phyloP scores from a whole-genome alignment of 1,140 invertebrate species.

The Drosophila orena region DNA sequence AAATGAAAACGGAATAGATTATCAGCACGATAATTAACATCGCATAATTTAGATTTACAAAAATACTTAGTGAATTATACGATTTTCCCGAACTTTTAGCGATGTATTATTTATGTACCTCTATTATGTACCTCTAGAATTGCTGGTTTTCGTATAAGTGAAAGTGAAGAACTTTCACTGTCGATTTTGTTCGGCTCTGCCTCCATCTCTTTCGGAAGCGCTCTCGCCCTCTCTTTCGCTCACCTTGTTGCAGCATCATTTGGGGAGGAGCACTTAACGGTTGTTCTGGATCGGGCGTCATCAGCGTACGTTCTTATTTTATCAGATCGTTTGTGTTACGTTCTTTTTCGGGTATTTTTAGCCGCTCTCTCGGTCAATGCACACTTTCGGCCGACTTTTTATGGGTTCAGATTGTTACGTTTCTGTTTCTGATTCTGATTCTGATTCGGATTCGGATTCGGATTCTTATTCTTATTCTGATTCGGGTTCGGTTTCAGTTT shows the following conservation, averaged over 20 bases:
- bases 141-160: too few relatives aligned
- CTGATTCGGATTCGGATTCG: not conserved
- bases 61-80: too few relatives aligned
- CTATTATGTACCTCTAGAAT: too few relatives aligned
- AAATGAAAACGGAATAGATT: too few relatives aligned
- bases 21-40: too few relatives aligned
- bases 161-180: slow-evolving; percentile 8
- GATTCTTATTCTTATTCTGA: slow-evolving; percentile 21
- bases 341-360: slow-evolving; percentile 42
- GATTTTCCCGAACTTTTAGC: too few relatives aligned
- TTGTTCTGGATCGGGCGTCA: slow-evolving; percentile 54
- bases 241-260: slow-evolving; percentile 34
- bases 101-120: too few relatives aligned
- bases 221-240: not conserved
- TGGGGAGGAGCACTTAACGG: slow-evolving; percentile 60
- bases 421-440: slow-evolving; percentile 26
- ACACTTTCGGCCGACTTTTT: slow-evolving; percentile 76
- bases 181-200: slow-evolving; percentile 14
- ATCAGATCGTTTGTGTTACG: slow-evolving; percentile 30
- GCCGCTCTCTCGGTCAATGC: slow-evolving; percentile 64
- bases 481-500: slow-evolving; percentile 10
- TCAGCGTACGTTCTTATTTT: slow-evolving; percentile 58
- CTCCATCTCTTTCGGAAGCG: not conserved
- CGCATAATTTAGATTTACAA: too few relatives aligned
- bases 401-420: slow-evolving; percentile 25